These are phyloP conservation scores for Malurus leucopterus DNA, from an alignment of 2,797 vertebrate genomes.

Conservation along the genomic window DNA sequence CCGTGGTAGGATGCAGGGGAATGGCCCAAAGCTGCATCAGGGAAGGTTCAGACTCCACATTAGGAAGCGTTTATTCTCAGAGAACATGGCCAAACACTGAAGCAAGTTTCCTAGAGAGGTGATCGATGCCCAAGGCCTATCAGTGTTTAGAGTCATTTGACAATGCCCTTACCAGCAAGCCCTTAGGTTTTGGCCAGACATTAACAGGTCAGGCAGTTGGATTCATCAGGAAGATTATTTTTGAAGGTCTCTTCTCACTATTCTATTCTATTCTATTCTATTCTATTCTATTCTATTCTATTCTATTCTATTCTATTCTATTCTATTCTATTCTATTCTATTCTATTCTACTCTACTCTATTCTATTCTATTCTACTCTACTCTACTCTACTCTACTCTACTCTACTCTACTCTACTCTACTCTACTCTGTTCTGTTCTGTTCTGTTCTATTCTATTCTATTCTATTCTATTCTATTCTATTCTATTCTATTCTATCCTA, in stretches of 20 bases:
- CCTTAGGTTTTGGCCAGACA: background rate
- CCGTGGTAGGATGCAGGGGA: fast-evolving
- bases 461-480: background rate
- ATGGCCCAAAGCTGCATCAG: background rate
- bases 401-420: too few species aligned
- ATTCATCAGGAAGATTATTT: background rate
- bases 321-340: background rate
- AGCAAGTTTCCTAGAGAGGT: background rate
- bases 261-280: background rate
- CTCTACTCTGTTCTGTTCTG: too few species aligned
- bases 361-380: too few species aligned
- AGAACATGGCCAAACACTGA: background rate
- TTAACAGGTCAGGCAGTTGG: background rate
- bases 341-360: too few species aligned
- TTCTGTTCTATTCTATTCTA: background rate
- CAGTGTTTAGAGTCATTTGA: background rate
- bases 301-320: background rate
- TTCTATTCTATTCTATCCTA: background rate
- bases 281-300: background rate
- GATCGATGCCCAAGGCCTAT: fast-evolving
- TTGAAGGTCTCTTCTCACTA: background rate
- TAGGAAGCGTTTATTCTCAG: background rate
- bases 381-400: too few species aligned
- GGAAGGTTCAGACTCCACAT: background rate
- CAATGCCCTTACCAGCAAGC: background rate